These are phyloP conservation scores for Nanorana parkeri DNA, from an alignment of 2,113 vertebrate species.

Conservation along the genomic window DNA sequence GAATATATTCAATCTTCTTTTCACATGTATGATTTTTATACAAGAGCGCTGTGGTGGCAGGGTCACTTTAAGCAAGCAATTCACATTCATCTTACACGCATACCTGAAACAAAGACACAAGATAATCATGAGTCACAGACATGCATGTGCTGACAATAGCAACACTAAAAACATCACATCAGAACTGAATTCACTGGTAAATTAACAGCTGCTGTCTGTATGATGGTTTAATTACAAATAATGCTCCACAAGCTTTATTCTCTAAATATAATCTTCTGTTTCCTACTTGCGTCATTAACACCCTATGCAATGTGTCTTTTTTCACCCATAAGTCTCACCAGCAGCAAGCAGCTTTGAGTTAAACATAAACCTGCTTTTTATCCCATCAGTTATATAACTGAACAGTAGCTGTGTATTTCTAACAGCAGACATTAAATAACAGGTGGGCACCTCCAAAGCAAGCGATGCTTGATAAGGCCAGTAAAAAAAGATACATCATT, in stretches of 20 bases:
- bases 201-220: conserved; percentile 36
- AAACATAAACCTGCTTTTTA: conserved; percentile 41
- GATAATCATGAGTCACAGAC: conserved; percentile 5
- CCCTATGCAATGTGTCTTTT: not conserved
- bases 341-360: conserved; percentile 19
- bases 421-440: conserved; percentile 33
- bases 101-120: too few relatives aligned
- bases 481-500: conserved; percentile 46
- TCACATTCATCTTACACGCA: too few relatives aligned
- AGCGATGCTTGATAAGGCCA: conserved; percentile 38
- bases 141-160: not conserved
- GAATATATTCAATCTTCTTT: too few relatives aligned
- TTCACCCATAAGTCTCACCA: not conserved
- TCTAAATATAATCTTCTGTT: conserved; percentile 51
- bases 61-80: too few relatives aligned
- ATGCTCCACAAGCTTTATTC: conserved; percentile 34
- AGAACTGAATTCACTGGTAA: conserved; percentile 33
- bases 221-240: conserved; percentile 45
- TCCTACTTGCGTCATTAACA: conserved; percentile 46
- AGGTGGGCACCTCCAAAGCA: conserved; percentile 24
- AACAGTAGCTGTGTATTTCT: conserved; percentile 24
- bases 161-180: conserved; percentile 6
- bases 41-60: too few relatives aligned
- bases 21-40: too few relatives aligned
- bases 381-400: conserved; percentile 25